phyloP scores from a whole-genome alignment of 2,113 vertebrate species.

The Esox niger region DNA sequence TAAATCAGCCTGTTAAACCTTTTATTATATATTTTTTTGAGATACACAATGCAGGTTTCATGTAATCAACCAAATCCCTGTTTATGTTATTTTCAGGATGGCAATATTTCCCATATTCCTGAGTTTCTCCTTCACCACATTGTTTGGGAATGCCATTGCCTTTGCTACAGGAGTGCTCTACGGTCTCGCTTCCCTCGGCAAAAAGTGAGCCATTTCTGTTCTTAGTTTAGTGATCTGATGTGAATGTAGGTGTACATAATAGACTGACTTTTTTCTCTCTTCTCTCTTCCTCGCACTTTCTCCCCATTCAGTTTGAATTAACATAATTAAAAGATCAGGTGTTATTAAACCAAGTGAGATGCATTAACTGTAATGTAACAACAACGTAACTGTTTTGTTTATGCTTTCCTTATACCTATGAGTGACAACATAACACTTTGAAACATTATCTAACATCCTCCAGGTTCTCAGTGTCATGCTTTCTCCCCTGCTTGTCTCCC shows the following conservation, averaged over 20 bases:
- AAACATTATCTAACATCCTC: constrained; percentile 6
- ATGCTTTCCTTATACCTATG: background rate
- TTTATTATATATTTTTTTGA: too few species aligned
- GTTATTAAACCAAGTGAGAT: constrained; percentile 25
- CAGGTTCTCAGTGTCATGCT: constrained; percentile 11
- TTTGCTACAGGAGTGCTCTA: constrained; percentile 94
- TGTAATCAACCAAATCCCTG: background rate
- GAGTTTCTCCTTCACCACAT: constrained; percentile 86
- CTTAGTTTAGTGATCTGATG: background rate
- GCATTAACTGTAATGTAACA: constrained; percentile 20
- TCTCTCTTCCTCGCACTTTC: background rate
- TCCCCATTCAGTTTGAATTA: background rate
- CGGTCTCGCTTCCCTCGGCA: constrained; percentile 87
- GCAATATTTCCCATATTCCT: constrained; percentile 83
- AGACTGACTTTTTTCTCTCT: background rate
- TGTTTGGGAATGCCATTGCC: constrained; percentile 89
- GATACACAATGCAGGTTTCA: background rate
- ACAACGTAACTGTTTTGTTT: constrained; percentile 18
- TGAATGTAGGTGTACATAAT: background rate
- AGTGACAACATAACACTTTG: background rate
- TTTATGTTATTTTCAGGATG: constrained; percentile 76
- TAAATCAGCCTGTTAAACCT: too few species aligned
- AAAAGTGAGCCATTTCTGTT: constrained; percentile 78
- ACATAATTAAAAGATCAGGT: background rate
- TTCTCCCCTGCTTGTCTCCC: background rate